These are phyloP conservation scores for Athetis lepigone DNA, from an alignment of 2,888 invertebrate genomes.

Conservation along the genomic window DNA sequence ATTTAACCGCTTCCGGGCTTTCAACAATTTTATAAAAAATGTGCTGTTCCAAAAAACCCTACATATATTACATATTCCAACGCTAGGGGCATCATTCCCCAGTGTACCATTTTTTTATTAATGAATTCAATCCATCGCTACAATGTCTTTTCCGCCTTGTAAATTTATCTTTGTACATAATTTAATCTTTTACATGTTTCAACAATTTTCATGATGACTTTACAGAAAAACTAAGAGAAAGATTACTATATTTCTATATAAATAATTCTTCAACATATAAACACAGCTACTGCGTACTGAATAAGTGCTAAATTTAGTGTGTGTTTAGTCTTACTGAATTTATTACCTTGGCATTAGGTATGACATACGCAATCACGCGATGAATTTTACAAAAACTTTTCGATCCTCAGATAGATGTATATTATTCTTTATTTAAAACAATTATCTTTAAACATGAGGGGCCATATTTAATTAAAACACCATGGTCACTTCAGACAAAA, in stretches of 20 bases:
- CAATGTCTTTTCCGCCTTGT: not conserved
- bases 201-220: not conserved
- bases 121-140: not conserved
- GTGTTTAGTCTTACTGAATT: slow-evolving; percentile 27
- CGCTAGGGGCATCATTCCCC: too few relatives aligned
- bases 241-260: slow-evolving; percentile 14
- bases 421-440: too few relatives aligned
- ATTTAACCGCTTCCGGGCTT: too few relatives aligned
- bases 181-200: slow-evolving; percentile 3
- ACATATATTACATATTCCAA: too few relatives aligned
- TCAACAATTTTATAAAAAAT: too few relatives aligned
- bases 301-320: slow-evolving; percentile 10
- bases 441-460: too few relatives aligned
- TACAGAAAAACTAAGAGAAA: slow-evolving; percentile 15
- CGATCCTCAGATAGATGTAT: too few relatives aligned
- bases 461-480: too few relatives aligned
- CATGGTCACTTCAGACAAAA: too few relatives aligned
- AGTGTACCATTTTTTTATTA: too few relatives aligned
- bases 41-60: too few relatives aligned
- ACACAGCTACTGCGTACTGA: slow-evolving; percentile 14
- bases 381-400: too few relatives aligned
- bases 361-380: not conserved
- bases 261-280: slow-evolving; percentile 11
- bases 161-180: not conserved
- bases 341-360: slow-evolving; percentile 13